Evolutionary conservation across 2,113 vertebrate genomes (phyloP).

Genomic region (Grantiella picta): DNA sequence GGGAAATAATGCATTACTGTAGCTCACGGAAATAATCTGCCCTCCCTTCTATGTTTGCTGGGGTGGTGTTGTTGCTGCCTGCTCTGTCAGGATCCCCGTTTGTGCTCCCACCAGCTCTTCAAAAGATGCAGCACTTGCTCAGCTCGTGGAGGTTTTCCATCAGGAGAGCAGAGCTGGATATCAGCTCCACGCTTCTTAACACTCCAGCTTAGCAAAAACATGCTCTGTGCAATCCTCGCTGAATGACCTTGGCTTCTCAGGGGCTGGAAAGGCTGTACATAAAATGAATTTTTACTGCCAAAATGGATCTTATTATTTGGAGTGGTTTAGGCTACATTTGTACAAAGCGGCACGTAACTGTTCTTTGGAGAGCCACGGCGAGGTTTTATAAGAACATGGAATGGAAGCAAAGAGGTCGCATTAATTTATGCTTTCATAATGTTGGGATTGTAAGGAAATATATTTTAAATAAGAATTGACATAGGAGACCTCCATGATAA

Average conservation of each 20-base stretch:
- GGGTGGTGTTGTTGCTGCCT: background rate
- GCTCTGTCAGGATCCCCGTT: background rate
- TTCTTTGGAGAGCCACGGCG: background rate
- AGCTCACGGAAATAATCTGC: background rate
- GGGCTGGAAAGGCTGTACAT: background rate
- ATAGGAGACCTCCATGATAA: conserved; percentile 53
- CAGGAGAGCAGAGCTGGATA: background rate
- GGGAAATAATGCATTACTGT: background rate
- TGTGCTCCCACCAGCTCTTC: background rate
- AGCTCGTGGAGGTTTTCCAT: background rate
- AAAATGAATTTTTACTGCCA: conserved; percentile 31
- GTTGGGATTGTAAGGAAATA: conserved; percentile 17
- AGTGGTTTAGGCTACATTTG: conserved; percentile 15
- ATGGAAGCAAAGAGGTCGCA: conserved; percentile 17
- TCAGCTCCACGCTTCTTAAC: background rate
- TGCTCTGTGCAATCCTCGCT: background rate
- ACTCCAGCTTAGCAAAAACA: background rate
- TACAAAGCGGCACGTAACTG: conserved; percentile 11
- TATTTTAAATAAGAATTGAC: conserved; percentile 65
- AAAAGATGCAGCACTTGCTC: background rate
- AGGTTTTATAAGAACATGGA: conserved; percentile 29
- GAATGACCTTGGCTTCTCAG: conserved; percentile 33
- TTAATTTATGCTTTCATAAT: conserved; percentile 42
- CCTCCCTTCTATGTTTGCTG: background rate
- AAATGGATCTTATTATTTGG: conserved; percentile 31